These are phyloP conservation scores for Lepisosteus osseus DNA, from an alignment of 2,113 vertebrate species.

Conservation along the genomic window DNA sequence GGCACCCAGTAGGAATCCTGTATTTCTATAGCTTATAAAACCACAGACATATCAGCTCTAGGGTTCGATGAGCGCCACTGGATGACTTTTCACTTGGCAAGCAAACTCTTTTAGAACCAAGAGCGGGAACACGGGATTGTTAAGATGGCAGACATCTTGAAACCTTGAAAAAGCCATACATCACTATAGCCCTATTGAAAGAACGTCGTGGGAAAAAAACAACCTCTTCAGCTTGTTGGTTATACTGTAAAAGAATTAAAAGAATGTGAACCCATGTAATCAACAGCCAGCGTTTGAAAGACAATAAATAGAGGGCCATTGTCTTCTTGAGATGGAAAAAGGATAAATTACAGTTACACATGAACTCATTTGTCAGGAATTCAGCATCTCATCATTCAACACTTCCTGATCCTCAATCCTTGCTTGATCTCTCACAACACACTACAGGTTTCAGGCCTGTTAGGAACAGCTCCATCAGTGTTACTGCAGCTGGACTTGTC, in stretches of 20 bases:
- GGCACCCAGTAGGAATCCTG: background rate
- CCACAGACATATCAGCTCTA: too few species aligned
- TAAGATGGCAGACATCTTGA: slow-evolving; percentile 12
- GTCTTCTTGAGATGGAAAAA: slow-evolving; percentile 22
- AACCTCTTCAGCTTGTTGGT: slow-evolving; percentile 10
- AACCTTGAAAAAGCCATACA: slow-evolving; percentile 27
- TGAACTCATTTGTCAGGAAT: slow-evolving; percentile 47
- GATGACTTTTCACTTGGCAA: too few species aligned
- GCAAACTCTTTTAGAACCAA: slow-evolving; percentile 9
- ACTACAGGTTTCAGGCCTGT: background rate
- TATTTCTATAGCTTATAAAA: too few species aligned
- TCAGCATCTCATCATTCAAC: slow-evolving; percentile 27
- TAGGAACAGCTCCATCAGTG: too few species aligned
- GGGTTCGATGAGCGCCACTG: too few species aligned
- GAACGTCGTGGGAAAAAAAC: slow-evolving; percentile 3
- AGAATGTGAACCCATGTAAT: slow-evolving; percentile 24
- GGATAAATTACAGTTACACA: slow-evolving; percentile 28
- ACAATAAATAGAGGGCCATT: slow-evolving; percentile 35
- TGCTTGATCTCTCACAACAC: background rate
- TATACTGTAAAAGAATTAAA: slow-evolving; percentile 24
- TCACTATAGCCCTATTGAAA: slow-evolving; percentile 8
- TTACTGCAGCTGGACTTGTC: too few species aligned
- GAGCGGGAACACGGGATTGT: slow-evolving; percentile 29
- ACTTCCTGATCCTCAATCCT: background rate
- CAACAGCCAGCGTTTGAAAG: slow-evolving; percentile 23